phyloP scores from a whole-genome alignment of 2,113 vertebrate species.

The Egretta garzetta region DNA sequence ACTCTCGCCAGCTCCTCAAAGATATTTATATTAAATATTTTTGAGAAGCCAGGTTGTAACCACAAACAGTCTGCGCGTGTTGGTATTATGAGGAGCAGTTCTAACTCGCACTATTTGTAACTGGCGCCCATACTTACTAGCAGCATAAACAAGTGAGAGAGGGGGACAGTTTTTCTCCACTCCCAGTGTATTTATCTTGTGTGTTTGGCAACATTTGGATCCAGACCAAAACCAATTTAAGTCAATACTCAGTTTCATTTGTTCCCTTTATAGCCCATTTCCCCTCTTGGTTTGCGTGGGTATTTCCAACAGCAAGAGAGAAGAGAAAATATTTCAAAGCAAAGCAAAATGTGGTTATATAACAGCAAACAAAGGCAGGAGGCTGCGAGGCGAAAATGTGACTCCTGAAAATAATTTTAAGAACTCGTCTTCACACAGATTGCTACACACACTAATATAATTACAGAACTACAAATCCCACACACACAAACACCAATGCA shows the following conservation, averaged over 20 bases:
- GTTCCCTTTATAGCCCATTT: constrained; percentile 58
- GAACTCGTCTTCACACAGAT: background rate
- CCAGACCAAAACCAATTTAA: constrained; percentile 44
- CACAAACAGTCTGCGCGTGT: background rate
- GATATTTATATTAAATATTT: background rate
- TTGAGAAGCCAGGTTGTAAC: background rate
- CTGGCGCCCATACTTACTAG: background rate
- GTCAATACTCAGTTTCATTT: constrained; percentile 41
- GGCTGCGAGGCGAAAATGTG: constrained; percentile 19
- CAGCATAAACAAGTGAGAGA: background rate
- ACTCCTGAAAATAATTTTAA: constrained; percentile 17
- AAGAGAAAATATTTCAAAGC: constrained; percentile 58
- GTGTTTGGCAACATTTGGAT: constrained; percentile 51
- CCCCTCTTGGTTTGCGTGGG: constrained; percentile 54
- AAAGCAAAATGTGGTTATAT: constrained; percentile 41
- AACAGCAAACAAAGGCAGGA: constrained; percentile 42
- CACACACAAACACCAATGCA: background rate
- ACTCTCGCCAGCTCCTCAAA: background rate
- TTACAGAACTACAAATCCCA: background rate
- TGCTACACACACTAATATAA: background rate
- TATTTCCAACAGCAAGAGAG: constrained; percentile 48
- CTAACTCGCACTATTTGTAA: background rate
- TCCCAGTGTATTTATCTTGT: constrained; percentile 2
- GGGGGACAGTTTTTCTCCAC: background rate
- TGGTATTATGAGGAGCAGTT: background rate